A percentile compares a stretch with the other conserved stretches of the same genome.
Evolutionary conservation across 1,140 invertebrate genomes (phyloP).

Genomic region (Zaprionus camerounensis): DNA sequence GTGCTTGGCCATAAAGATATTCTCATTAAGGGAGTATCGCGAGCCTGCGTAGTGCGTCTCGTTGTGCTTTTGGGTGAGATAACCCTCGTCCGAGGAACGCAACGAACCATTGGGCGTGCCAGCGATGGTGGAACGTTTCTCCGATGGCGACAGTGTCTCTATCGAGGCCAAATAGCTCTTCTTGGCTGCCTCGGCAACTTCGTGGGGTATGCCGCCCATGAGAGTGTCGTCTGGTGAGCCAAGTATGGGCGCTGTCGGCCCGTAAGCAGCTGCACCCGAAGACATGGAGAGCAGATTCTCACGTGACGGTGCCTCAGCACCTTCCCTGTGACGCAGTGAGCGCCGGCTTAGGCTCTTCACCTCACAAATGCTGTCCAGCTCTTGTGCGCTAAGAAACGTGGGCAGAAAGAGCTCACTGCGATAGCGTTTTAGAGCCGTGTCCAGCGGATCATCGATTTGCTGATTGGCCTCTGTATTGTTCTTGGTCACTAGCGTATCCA

Average conservation of each 20-base stretch:
- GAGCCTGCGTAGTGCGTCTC: slow-evolving; percentile 57
- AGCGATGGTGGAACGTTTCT: slow-evolving; percentile 63
- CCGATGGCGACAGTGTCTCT: slow-evolving; percentile 79
- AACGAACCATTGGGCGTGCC: slow-evolving; percentile 47
- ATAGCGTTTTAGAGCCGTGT: slow-evolving; percentile 70
- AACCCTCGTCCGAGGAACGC: slow-evolving; percentile 68
- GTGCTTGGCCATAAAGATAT: slow-evolving; percentile 68
- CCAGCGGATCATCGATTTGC: slow-evolving; percentile 77
- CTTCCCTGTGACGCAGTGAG: slow-evolving; percentile 74
- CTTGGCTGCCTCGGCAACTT: slow-evolving; percentile 51
- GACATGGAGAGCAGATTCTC: slow-evolving; percentile 80
- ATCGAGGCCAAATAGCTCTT: slow-evolving; percentile 74
- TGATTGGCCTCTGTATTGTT: slow-evolving; percentile 84
- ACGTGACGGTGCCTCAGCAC: slow-evolving; percentile 70
- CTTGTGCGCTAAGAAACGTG: slow-evolving; percentile 72
- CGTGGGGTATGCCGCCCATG: slow-evolving; percentile 64
- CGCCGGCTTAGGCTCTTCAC: slow-evolving; percentile 74
- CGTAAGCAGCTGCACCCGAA: slow-evolving; percentile 61
- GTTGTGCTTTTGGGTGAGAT: slow-evolving; percentile 66
- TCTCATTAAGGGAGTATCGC: slow-evolving; percentile 77
- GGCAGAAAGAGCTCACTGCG: slow-evolving; percentile 81
- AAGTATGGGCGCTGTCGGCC: slow-evolving; percentile 52
- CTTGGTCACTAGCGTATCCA: slow-evolving; percentile 87
- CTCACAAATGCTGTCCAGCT: slow-evolving; percentile 75
- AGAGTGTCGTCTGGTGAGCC: slow-evolving; percentile 72